Evolutionary conservation across 2,888 invertebrate genomes (phyloP), one percentile per base, ranked within the genome.

Genomic region (Colostygia pectinataria): DNA sequence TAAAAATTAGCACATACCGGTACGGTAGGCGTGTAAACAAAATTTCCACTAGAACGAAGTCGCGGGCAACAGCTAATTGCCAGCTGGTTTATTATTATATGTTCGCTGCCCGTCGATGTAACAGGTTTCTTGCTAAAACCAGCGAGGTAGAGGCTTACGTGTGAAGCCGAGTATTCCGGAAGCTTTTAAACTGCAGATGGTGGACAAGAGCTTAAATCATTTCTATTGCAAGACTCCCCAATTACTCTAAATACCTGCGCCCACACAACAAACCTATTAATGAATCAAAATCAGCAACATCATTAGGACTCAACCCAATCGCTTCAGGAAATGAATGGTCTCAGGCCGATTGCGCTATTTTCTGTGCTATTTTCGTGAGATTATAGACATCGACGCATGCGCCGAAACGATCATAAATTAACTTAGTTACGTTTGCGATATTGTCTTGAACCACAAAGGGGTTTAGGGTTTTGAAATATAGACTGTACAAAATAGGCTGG

Each of bases 301-400:
- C 53, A 49, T 56, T 59, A 54, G n/a, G 37, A 46, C 45, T 27
- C 41, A 53, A 56, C 54, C 47, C 44, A 54, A 54, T 47, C 48
- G 39, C 48, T 46, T 20, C 44, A 51, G 45, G 39, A 48, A 39
- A 55, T 43, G 36, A 48, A 57, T 50, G 50, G 47, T 39, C 45
- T 46, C 29, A 54, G 49, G 10, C 57, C 28, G 39, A 54, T 50
- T 49, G 52, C 52, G 46, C 45, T 52, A 43, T 43, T 52, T 41
- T 48, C 47, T 32, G 28, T 25, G 24, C 47, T 41, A 23, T 48
- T 48, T 52, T 52, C 52, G 52, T 43, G 38, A 45, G 37, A 20
- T 38, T 45, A 45, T 38, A 42, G 42, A 46, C 41, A 32, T 40
- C 36, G 40, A 45, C 44, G 51, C 41, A 52, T 46, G 33, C 37